A percentile compares a stretch with the other conserved stretches of the same genome.
These are phyloP conservation scores for Eulemur albifrons DNA, from an alignment of 2,797 vertebrate species.

Conservation along the genomic window DNA sequence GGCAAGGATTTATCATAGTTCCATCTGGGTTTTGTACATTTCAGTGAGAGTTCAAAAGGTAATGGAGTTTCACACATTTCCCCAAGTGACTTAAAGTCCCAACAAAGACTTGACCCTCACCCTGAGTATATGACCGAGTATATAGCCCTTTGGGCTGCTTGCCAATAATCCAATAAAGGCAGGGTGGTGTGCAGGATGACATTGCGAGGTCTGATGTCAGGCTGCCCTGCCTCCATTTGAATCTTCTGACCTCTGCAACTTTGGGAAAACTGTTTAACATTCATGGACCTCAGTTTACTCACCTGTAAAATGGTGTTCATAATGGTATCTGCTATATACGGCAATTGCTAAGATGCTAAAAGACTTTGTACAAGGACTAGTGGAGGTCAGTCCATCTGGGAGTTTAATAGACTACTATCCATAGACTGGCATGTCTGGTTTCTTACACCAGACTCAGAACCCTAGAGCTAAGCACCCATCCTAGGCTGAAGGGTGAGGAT, in stretches of 20 bases:
- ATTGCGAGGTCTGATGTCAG: not conserved
- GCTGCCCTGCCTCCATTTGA: not conserved
- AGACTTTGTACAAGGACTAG: not conserved
- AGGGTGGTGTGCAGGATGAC: not conserved
- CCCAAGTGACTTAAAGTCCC: not conserved
- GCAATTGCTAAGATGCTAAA: not conserved
- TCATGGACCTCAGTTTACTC: not conserved
- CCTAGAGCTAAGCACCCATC: not conserved
- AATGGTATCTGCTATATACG: not conserved
- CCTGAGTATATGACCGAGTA: not conserved
- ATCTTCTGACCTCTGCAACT: not conserved
- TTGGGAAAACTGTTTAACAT: not conserved
- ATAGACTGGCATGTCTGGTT: not conserved
- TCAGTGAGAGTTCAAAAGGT: not conserved
- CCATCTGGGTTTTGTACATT: not conserved
- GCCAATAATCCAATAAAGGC: not conserved
- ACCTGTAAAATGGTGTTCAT: not conserved
- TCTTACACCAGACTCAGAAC: not conserved
- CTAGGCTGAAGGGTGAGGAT: not conserved
- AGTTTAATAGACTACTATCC: not conserved
- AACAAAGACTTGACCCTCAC: not conserved
- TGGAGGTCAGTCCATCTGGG: not conserved
- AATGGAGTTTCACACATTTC: conserved; percentile 12
- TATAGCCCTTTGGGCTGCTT: not conserved
- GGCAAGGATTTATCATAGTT: not conserved